Conservation (phyloP, 2,797 vertebrate genomes). For the Hydrocynus forskahlii region DNA sequence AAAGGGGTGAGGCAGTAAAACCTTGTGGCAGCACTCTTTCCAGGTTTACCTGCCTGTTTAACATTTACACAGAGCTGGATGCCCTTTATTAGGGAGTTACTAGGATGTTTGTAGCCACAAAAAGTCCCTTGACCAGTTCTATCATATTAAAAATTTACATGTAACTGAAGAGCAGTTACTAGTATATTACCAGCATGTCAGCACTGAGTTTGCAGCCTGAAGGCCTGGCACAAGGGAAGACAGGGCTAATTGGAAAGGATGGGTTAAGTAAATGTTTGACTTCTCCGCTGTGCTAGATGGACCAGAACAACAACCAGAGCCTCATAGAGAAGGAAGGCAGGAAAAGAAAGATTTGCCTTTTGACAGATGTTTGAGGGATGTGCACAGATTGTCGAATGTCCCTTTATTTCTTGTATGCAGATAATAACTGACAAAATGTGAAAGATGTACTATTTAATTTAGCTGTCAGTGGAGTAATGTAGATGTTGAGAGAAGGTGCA, state of each 20-base stretch:
- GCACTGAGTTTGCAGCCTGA: conserved; percentile 61
- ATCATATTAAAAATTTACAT: conserved; percentile 76
- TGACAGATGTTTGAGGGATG: conserved; percentile 16
- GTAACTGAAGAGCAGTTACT: conserved; percentile 71
- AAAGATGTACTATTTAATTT: neutral
- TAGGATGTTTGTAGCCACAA: conserved; percentile 70
- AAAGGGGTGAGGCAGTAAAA: conserved; percentile 42
- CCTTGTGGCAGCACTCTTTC: conserved; percentile 20
- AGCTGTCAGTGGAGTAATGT: neutral
- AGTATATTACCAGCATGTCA: conserved; percentile 71
- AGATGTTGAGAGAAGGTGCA: neutral
- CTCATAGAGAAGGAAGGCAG: conserved; percentile 52
- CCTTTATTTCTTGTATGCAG: neutral
- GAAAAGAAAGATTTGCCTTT: conserved; percentile 37
- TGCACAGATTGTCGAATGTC: conserved; percentile 21
- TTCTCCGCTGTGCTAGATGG: conserved; percentile 64
- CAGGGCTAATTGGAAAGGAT: conserved; percentile 76
- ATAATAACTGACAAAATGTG: conserved; percentile 51
- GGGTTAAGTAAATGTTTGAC: conserved; percentile 83
- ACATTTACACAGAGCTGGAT: conserved; percentile 68
- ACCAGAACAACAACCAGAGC: conserved; percentile 43
- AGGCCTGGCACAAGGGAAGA: conserved; percentile 63
- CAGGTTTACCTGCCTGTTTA: conserved; percentile 64
- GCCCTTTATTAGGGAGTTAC: conserved; percentile 69
- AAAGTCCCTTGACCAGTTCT: conserved; percentile 65